Base-by-base conservation (phyloP, 2,888 invertebrate species). In the Chrysina gloriosa region DNA sequence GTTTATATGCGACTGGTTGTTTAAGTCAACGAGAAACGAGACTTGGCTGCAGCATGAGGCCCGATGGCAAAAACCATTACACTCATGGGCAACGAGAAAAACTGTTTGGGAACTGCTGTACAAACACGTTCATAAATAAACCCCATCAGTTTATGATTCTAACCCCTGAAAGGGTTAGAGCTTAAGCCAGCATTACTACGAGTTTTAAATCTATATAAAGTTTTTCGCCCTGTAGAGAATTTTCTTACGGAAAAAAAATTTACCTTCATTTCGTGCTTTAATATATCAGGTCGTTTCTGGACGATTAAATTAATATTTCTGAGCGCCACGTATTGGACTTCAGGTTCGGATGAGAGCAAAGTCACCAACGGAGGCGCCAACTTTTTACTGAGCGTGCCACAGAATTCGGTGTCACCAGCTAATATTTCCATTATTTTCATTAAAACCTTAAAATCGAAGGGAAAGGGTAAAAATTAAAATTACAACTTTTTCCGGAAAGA, bases 201-300 rank as follows among this genome's bases (percentile, higher is more conserved):
- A n/a, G n/a, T n/a, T n/a, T n/a, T n/a, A n/a, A n/a, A n/a, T n/a
- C n/a, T n/a, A n/a, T n/a, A n/a, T n/a, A n/a, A n/a, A n/a, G n/a
- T n/a, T n/a, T n/a, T n/a, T n/a, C n/a, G n/a, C n/a, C n/a, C n/a
- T n/a, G n/a, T n/a, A n/a, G n/a, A n/a, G n/a, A n/a, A n/a, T n/a
- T n/a, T n/a, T n/a, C n/a, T n/a, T n/a, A 58, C 39, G 63, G 25
- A 21, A 36, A 72, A 1, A 7, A 67, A 21, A 23, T 23, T 48
- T 19, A 96, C 96, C 88, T 99, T 99, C 98, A 99, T 98, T 85
- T 99, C 99, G 78, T 98, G 97, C 82, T 99, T 99, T 48, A 99
- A 85, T 75, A 99, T 98, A 69, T 99, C 99, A 0, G 98, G 97
- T 45, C 98, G 88, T 84, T 99, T 99, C 84, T 99, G 99, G 11